Base-by-base conservation (phyloP, 2,113 vertebrate genomes). In the Labeo rohita region DNA sequence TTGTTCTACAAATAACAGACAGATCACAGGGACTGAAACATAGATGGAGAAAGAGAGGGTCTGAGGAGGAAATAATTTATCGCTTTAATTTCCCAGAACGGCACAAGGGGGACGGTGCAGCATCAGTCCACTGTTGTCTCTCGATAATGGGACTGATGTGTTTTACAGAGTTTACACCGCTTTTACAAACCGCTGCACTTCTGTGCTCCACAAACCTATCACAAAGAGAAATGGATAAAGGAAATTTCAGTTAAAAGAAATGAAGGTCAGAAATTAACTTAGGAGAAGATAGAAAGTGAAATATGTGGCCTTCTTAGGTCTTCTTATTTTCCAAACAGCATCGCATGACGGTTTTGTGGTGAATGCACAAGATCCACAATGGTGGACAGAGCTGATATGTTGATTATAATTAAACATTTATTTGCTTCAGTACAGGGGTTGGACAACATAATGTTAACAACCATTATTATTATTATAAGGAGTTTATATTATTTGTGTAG, bases 71-170 rank as follows among this genome's bases (percentile, higher is more conserved):
- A 63, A 66, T 79, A 87, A 87, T 93, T 94, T 94, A 94, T 93
- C 85, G 92, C 92, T 94, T 94, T 92, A 94, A 95, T 95, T 95
- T 95, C 92, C 91, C 88, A 76, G 80, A 88, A 89, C 88, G 89
- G 92, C 65, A 90, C 90, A 87, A 90, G 90, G 89, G 50, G 83
- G 90, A 87, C 84, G 88, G 86, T 21, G 80, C 45, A 23, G 73
- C 73, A 75, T 50, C 92, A 92, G 91, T 89, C 86, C 87, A 86
- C 78, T 75, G 91, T 92, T 90, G 88, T 93, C 90, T 89, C 88
- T 91, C 88, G 91, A 90, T 93, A 92, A 94, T 90, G 88, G 93
- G 89, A 94, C 92, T 92, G 93, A 93, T 93, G 92, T 80, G 78
- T 74, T 80, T 87, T 83, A 88, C 80, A 49, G 49, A 59, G 23